A percentile compares a stretch with the other conserved stretches of the same genome.
phyloP scores from a whole-genome alignment of 1,140 invertebrate genomes.

The Hyposmocoma kahamanoa region DNA sequence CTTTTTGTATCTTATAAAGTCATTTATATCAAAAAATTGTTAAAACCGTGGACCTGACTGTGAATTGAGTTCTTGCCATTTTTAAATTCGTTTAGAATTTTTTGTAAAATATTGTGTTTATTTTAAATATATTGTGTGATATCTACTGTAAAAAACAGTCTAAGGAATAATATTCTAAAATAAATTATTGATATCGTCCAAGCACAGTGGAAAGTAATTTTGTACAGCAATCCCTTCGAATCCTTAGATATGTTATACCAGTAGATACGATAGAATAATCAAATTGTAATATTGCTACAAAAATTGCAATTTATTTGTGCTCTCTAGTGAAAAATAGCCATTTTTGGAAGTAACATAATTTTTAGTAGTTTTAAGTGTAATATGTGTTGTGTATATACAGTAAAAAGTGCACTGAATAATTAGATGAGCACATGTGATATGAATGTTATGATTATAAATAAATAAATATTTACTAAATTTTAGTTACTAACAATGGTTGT shows the following conservation, averaged over 20 bases:
- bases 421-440: slow-evolving; percentile 41
- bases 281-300: too few relatives aligned
- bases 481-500: neutral
- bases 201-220: too few relatives aligned
- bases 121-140: neutral
- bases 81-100: neutral
- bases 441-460: slow-evolving; percentile 17
- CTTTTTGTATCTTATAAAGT: slow-evolving; percentile 25
- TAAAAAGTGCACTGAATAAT: slow-evolving; percentile 20
- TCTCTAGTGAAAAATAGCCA: too few relatives aligned
- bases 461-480: neutral
- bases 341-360: too few relatives aligned
- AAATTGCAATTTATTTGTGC: too few relatives aligned
- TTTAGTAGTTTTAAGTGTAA: too few relatives aligned
- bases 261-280: too few relatives aligned
- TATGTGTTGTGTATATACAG: too few relatives aligned
- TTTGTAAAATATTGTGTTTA: neutral
- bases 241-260: too few relatives aligned
- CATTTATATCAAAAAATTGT: neutral
- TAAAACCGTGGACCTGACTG: slow-evolving; percentile 23
- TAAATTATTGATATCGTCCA: too few relatives aligned
- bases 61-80: slow-evolving; percentile 27
- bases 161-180: too few relatives aligned
- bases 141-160: neutral
- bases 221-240: too few relatives aligned